A percentile compares a stretch with the other conserved stretches of the same genome.
Evolutionary conservation across 2,797 vertebrate genomes (phyloP).

Genomic region (Myiotriccus ornatus): DNA sequence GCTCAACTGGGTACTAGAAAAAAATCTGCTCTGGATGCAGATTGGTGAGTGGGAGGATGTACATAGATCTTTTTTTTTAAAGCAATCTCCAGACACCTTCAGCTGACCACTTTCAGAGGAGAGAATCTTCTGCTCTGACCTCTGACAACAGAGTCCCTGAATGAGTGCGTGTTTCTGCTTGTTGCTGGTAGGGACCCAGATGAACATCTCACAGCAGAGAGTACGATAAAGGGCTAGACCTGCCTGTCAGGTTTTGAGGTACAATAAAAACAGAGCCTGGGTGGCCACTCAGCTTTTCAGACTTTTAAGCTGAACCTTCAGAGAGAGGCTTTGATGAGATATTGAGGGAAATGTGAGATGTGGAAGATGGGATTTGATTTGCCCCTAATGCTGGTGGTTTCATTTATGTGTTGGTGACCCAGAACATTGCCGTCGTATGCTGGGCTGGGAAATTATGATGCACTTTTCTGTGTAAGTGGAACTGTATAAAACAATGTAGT

Average conservation of each 20-base stretch:
- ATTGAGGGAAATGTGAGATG: not conserved
- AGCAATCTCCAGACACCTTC: not conserved
- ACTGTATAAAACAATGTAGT: not conserved
- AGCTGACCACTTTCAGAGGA: not conserved
- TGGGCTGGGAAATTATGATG: not conserved
- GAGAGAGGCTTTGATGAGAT: not conserved
- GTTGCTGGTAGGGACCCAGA: not conserved
- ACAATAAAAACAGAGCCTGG: not conserved
- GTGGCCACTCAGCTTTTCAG: not conserved
- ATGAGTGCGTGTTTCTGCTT: fast-evolving
- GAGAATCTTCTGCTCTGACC: not conserved
- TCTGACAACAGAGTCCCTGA: not conserved
- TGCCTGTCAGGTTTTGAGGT: not conserved
- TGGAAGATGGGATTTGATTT: not conserved
- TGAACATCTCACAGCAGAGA: not conserved
- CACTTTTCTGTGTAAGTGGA: not conserved
- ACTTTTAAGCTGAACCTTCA: not conserved
- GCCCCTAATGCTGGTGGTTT: not conserved
- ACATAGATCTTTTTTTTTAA: not conserved
- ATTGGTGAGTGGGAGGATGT: not conserved
- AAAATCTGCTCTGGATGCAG: not conserved
- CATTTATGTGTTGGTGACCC: not conserved
- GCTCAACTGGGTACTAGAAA: not conserved
- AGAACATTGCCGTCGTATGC: fast-evolving
- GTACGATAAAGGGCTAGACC: not conserved